Evolutionary conservation across 2,888 invertebrate species (phyloP).

Genomic region (Smittia aterrima): DNA sequence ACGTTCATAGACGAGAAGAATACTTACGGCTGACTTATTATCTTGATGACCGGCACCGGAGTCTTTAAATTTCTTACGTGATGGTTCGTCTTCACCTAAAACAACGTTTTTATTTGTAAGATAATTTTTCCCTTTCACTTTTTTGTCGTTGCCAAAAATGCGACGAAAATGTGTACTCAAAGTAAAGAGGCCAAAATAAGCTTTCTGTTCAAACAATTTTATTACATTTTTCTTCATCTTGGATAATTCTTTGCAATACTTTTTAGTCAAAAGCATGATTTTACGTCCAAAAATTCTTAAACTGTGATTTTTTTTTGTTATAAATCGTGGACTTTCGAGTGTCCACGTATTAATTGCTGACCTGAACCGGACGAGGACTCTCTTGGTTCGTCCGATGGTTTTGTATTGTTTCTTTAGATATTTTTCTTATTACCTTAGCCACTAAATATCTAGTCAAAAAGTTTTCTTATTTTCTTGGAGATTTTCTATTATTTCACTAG

Average conservation of each 20-base stretch:
- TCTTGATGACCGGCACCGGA: not conserved
- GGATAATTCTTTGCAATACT: slow-evolving; percentile 4
- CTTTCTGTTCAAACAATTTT: slow-evolving; percentile 24
- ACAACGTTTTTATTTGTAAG: not conserved
- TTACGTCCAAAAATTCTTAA: slow-evolving; percentile 26
- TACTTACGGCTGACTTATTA: slow-evolving; percentile 9
- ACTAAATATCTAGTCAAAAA: slow-evolving; percentile 1
- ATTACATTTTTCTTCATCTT: slow-evolving; percentile 18
- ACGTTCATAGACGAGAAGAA: not conserved
- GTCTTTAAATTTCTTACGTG: not conserved
- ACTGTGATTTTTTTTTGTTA: slow-evolving; percentile 2
- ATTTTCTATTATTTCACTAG: not conserved
- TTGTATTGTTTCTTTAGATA: not conserved
- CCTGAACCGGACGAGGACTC: not conserved
- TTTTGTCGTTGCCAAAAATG: not conserved
- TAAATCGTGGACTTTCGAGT: not conserved
- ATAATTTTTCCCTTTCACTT: not conserved
- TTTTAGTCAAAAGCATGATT: slow-evolving; percentile 1
- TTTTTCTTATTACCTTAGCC: slow-evolving; percentile 13
- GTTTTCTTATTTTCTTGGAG: not conserved
- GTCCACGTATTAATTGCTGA: not conserved
- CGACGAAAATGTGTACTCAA: not conserved
- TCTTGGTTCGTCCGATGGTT: not conserved
- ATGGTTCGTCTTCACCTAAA: not conserved
- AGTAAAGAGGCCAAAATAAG: slow-evolving; percentile 14